Evolutionary conservation across 2,113 vertebrate species (phyloP).

Genomic region (Rattus rattus): DNA sequence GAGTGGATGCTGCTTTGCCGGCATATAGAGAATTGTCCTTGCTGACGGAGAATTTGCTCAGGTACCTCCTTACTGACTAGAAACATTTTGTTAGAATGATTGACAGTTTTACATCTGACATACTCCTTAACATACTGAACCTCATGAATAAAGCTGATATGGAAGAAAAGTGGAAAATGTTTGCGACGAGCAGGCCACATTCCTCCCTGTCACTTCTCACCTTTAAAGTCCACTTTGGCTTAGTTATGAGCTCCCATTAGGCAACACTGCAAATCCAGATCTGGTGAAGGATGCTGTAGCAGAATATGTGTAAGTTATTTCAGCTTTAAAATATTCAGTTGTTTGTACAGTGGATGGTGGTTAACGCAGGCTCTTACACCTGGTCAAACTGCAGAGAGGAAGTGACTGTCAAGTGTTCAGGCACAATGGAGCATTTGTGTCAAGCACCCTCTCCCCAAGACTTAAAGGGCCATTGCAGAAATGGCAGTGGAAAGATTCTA

Average conservation of each 20-base stretch:
- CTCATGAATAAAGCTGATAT: neutral
- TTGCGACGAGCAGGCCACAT: neutral
- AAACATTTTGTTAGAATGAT: neutral
- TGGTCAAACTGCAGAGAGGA: neutral
- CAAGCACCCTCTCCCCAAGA: neutral
- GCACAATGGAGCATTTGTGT: neutral
- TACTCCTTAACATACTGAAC: neutral
- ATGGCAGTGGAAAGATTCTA: neutral
- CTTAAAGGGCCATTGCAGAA: neutral
- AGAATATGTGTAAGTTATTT: conserved; percentile 82
- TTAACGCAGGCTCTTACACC: neutral
- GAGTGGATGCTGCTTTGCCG: neutral
- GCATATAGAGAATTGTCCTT: neutral
- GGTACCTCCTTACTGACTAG: neutral
- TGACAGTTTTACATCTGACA: neutral
- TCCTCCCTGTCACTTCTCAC: neutral
- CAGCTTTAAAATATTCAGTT: conserved; percentile 60
- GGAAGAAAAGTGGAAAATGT: neutral
- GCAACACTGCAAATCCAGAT: neutral
- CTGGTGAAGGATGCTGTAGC: neutral
- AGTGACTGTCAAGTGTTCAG: neutral
- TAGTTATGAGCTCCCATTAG: neutral
- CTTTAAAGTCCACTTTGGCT: neutral
- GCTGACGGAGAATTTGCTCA: neutral
- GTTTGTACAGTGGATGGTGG: neutral